A percentile compares a stretch with the other conserved stretches of the same genome.
These are phyloP conservation scores for Cyanocitta stelleri DNA, from an alignment of 2,113 vertebrate genomes.

Conservation along the genomic window DNA sequence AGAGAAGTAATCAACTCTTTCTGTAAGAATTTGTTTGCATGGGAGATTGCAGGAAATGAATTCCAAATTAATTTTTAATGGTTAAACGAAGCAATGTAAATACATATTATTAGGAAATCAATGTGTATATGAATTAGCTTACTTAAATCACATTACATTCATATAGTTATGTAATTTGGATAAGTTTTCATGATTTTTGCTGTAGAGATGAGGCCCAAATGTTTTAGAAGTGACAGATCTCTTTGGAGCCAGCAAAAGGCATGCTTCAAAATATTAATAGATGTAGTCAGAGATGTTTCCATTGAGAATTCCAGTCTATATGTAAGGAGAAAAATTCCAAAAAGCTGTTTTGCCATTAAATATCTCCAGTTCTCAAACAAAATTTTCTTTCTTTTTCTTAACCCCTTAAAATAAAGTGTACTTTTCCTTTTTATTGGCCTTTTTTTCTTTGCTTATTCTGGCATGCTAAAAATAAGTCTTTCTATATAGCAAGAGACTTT, in stretches of 20 bases:
- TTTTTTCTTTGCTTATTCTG: neutral
- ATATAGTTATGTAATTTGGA: neutral
- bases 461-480: neutral
- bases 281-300: neutral
- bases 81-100: neutral
- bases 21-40: neutral
- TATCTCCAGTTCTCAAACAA: neutral
- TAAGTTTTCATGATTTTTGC: neutral
- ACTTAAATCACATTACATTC: neutral
- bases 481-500: neutral
- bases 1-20: neutral
- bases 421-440: neutral
- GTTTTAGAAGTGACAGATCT: neutral
- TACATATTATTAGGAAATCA: neutral
- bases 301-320: neutral
- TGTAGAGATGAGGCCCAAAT: neutral
- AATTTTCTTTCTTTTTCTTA: fast-evolving
- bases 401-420: neutral
- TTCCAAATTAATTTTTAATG: conserved; percentile 21
- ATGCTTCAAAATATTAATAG: neutral
- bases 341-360: neutral
- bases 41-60: neutral
- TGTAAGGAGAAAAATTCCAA: neutral
- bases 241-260: neutral
- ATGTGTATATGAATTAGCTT: neutral